Evolutionary conservation across 2,797 vertebrate species (phyloP).

Genomic region (Vespertilio murinus): DNA sequence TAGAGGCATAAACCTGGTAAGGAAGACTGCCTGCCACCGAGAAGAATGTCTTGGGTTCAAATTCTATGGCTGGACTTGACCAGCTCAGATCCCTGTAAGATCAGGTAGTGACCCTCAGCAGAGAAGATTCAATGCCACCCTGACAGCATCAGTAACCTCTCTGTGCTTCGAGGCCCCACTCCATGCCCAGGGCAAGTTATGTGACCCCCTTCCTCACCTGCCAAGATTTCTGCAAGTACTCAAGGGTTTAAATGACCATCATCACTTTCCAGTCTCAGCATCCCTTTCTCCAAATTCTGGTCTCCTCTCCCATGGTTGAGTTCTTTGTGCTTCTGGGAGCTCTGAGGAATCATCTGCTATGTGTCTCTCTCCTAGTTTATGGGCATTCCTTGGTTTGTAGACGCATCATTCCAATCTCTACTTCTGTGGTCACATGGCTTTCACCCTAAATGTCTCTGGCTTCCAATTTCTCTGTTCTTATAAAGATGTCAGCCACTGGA

Average conservation of each 20-base stretch:
- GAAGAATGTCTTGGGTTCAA: background rate
- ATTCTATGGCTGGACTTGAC: background rate
- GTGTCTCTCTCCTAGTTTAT: background rate
- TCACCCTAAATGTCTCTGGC: background rate
- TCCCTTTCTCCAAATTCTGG: background rate
- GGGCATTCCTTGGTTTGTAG: background rate
- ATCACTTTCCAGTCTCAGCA: background rate
- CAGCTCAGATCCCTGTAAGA: background rate
- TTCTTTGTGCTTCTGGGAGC: background rate
- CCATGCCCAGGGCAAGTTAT: background rate
- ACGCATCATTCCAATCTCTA: background rate
- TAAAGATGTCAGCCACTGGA: background rate
- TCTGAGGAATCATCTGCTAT: background rate
- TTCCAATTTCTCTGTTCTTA: background rate
- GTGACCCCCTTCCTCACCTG: too few species aligned
- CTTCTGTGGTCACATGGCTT: background rate
- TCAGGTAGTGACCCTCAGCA: background rate
- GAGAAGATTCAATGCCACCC: background rate
- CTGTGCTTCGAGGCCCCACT: background rate
- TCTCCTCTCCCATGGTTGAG: background rate
- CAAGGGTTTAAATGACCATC: background rate
- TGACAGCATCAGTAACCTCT: fast-evolving
- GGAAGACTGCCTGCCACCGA: background rate
- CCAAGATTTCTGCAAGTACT: background rate
- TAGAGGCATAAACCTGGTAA: background rate